These are phyloP conservation scores for Holcopasites calliopsidis DNA, from an alignment of 1,140 invertebrate genomes.

Conservation along the genomic window DNA sequence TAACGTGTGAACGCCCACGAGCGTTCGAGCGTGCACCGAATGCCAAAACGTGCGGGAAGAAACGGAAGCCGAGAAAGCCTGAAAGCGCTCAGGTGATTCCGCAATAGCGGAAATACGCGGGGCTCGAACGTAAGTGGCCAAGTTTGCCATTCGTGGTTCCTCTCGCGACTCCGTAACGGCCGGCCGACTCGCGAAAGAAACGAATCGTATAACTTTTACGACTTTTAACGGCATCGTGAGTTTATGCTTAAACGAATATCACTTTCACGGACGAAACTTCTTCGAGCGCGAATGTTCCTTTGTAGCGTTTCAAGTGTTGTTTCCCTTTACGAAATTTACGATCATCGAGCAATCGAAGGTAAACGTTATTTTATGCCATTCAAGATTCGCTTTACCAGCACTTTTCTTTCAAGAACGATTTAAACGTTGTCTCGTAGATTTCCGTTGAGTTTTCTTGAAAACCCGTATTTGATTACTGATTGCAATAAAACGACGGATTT, in stretches of 20 bases:
- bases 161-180: constrained; percentile 37
- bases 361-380: neutral
- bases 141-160: constrained; percentile 38
- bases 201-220: constrained; percentile 46
- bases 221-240: constrained; percentile 43
- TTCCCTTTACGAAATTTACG: neutral
- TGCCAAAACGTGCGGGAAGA: constrained; percentile 63
- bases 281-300: neutral
- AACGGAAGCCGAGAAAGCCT: constrained; percentile 48
- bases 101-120: constrained; percentile 19
- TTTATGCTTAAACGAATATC: constrained; percentile 44
- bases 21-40: constrained; percentile 61
- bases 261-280: constrained; percentile 31
- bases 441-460: no score
- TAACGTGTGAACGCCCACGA: constrained; percentile 66
- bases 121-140: constrained; percentile 37
- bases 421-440: no score
- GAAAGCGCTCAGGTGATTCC: constrained; percentile 35
- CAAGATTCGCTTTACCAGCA: no score
- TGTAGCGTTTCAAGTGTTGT: neutral
- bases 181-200: constrained; percentile 37
- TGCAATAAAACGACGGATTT: no score
- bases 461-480: no score
- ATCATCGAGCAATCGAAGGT: neutral
- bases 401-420: no score